Percentiles rank a stretch among this genome's conserved stretches.
Evolutionary conservation across 2,113 vertebrate genomes (phyloP).

Genomic region (Nyctereutes procyonoides): DNA sequence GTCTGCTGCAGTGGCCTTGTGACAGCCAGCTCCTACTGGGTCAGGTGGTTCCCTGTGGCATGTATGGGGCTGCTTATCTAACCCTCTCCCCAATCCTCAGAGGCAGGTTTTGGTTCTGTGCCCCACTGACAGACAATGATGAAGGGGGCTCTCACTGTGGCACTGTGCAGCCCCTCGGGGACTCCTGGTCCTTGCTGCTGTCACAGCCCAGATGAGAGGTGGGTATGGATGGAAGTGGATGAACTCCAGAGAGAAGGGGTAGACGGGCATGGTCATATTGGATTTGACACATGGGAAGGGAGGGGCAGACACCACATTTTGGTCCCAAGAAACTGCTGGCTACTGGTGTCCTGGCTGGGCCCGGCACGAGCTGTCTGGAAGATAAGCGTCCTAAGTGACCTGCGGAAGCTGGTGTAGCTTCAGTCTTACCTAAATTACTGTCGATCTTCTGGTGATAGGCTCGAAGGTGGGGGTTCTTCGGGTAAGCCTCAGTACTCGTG

Average conservation of each 20-base stretch:
- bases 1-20: background rate
- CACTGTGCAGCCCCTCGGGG: background rate
- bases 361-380: accelerated
- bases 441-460: conserved; percentile 94
- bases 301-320: background rate
- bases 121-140: background rate
- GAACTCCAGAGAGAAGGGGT: background rate
- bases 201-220: background rate
- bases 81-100: background rate
- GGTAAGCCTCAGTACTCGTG: conserved; percentile 83
- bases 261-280: background rate
- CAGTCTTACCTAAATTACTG: conserved; percentile 92
- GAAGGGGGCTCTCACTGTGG: background rate
- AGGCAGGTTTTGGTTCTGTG: background rate
- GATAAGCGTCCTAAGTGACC: background rate
- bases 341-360: background rate
- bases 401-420: background rate
- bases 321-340: background rate
- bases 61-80: background rate
- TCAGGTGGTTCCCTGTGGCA: background rate
- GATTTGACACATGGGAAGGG: background rate
- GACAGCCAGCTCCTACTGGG: background rate
- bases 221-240: background rate
- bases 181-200: background rate
- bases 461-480: conserved; percentile 90